Evolutionary conservation across 2,113 vertebrate species (phyloP).

Genomic region (Todiramphus chloris): DNA sequence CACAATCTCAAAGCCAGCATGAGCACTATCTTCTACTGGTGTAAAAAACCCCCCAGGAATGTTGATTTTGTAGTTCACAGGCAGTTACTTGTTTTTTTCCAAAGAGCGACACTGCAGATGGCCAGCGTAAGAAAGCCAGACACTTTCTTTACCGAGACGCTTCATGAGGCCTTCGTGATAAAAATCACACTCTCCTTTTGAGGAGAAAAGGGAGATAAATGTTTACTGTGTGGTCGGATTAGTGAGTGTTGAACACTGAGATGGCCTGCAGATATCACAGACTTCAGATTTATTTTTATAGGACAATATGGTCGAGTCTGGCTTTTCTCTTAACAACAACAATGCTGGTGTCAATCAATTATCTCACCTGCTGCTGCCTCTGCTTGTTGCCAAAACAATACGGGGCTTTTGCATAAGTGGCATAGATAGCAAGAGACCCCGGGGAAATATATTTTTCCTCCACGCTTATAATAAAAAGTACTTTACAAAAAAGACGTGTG

Average conservation of each 20-base stretch:
- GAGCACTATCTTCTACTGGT: background rate
- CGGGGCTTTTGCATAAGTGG: background rate
- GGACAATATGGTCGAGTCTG: background rate
- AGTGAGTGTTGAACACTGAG: background rate
- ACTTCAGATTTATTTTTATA: conserved; percentile 35
- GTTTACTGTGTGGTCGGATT: conserved; percentile 4
- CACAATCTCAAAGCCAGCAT: background rate
- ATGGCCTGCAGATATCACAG: conserved; percentile 13
- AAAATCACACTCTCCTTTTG: conserved; percentile 1
- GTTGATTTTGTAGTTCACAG: conserved; percentile 6
- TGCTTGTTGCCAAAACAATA: conserved; percentile 14
- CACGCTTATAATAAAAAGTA: background rate
- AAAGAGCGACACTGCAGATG: background rate
- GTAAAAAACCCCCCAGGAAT: background rate
- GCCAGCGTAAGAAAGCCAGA: background rate
- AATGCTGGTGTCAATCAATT: conserved; percentile 4
- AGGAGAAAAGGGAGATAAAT: conserved; percentile 40
- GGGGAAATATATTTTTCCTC: background rate
- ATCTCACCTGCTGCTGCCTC: conserved; percentile 25
- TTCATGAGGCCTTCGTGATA: background rate
- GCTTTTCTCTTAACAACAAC: conserved; percentile 27
- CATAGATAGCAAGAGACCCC: background rate
- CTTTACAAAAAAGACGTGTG: background rate
- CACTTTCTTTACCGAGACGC: background rate
- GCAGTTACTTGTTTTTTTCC: background rate